Evolutionary conservation across 2,888 invertebrate species (phyloP).

Genomic region (Spilosoma lubricipeda): DNA sequence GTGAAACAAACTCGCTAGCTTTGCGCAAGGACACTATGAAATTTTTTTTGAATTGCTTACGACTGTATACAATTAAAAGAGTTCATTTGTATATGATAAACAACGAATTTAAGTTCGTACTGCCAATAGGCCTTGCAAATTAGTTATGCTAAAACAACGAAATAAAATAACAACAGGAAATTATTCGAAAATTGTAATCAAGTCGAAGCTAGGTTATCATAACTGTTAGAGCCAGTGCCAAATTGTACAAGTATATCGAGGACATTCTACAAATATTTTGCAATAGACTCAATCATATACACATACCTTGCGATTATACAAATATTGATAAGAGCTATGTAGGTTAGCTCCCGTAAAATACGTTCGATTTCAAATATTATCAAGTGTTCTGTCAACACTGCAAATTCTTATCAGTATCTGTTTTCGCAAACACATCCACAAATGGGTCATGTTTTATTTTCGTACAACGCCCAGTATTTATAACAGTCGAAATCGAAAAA

Average conservation of each 20-base stretch:
- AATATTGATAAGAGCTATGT: conserved; percentile 80
- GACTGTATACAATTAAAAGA: conserved; percentile 65
- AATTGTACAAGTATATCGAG: conserved; percentile 34
- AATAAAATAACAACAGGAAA: conserved; percentile 39
- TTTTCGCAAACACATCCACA: conserved; percentile 72
- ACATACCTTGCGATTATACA: conserved; percentile 71
- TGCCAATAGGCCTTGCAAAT: conserved; percentile 46
- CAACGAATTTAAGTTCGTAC: conserved; percentile 51
- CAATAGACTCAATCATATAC: conserved; percentile 51
- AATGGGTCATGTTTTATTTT: conserved; percentile 78
- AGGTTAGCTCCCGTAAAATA: conserved; percentile 81
- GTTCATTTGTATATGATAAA: conserved; percentile 53
- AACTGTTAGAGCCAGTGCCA: conserved; percentile 27
- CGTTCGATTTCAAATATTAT: conserved; percentile 81
- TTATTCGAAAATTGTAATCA: conserved; percentile 21
- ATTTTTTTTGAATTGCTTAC: conserved; percentile 28
- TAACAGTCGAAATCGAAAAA: conserved; percentile 59
- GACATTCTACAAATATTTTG: conserved; percentile 66
- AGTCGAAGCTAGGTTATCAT: conserved; percentile 26
- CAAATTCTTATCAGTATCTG: conserved; percentile 77
- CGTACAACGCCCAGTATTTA: conserved; percentile 58
- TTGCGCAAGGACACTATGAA: conserved; percentile 31
- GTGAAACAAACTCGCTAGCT: conserved; percentile 44
- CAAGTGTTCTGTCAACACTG: conserved; percentile 78
- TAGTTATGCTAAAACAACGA: conserved; percentile 46